These are phyloP conservation scores for Trogon surrucura DNA, from an alignment of 2,113 vertebrate species.

Conservation along the genomic window DNA sequence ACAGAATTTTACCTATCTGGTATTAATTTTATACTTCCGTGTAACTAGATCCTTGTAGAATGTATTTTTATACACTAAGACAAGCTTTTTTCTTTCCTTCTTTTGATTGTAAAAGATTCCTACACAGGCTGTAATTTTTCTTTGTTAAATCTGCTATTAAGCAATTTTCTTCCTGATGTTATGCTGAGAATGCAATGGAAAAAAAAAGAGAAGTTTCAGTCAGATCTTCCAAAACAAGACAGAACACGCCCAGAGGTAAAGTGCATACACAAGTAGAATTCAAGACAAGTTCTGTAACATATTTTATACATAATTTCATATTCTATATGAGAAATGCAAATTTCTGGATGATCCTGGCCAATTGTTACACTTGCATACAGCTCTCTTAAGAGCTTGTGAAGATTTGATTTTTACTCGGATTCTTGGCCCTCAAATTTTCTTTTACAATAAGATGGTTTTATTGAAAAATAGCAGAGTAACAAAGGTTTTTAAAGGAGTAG, in stretches of 20 bases:
- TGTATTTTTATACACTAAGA: not conserved
- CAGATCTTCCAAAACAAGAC: not conserved
- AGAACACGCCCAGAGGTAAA: not conserved
- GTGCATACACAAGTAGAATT: not conserved
- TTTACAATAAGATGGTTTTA: not conserved
- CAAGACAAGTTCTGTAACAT: slow-evolving; percentile 12
- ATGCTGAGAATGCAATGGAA: not conserved
- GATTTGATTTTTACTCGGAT: not conserved
- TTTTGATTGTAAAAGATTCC: not conserved
- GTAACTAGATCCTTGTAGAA: not conserved
- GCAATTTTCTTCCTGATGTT: not conserved
- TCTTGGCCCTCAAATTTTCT: not conserved
- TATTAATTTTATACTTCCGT: not conserved
- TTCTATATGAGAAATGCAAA: not conserved
- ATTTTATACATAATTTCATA: not conserved
- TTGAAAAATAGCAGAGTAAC: not conserved
- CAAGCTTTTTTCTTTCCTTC: not conserved
- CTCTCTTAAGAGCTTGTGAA: not conserved
- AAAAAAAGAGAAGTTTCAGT: not conserved
- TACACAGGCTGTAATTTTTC: not conserved
- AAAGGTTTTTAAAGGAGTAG: not conserved
- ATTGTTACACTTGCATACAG: not conserved
- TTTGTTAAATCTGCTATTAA: not conserved
- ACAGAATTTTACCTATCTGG: no score
- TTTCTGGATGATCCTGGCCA: not conserved